Base-by-base conservation (phyloP, 2,888 invertebrate genomes). In the Drosophila cognata region DNA sequence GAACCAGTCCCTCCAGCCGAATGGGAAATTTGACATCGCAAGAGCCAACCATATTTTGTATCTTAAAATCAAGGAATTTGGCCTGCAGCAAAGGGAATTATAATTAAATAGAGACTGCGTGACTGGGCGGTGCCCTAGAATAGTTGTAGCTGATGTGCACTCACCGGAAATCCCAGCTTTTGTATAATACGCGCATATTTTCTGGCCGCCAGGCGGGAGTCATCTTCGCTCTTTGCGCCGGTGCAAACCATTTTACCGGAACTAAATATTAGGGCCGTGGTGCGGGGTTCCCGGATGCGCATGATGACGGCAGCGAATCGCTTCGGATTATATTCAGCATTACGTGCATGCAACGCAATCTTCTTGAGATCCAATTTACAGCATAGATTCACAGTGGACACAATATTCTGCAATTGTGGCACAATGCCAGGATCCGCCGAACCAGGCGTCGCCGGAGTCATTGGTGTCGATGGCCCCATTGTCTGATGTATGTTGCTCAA, bases 261-360 rank as follows among this genome's bases (percentile, higher is more conserved):
- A 50, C 95, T 95, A 91, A 97, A 97, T 79, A 96, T 96, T 29
- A 96, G 92, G 7, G 96, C 96, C 21, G 96, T 96, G 8, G 96
- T 99, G 93, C 99, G 94, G 0, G 97, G 97, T 93, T 97, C 99
- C 89, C 95, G 95, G 93, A 96, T 97, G 92, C 99, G 95, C 99
- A 99, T 99, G 65, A 99, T 99, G 5, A 99, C 99, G 46, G 99
- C 99, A 59, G 99, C 99, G 94, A 99, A 99, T 91, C 99, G 96
- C 94, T 99, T 99, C 11, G 99, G 99, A 93, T 99, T 99, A 92
- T 99, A 99, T 93, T 99, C 99, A 2, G 99, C 99, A 94, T 99
- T 99, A 92, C 99, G 96, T 0, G 99, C 99, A 92, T 99, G 99
- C 4, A 99, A 94, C 0, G 99, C 99, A 86, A 99, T 99, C 94